Conservation (phyloP, 1,140 invertebrate species). For the Ptiloglossa arizonensis region DNA sequence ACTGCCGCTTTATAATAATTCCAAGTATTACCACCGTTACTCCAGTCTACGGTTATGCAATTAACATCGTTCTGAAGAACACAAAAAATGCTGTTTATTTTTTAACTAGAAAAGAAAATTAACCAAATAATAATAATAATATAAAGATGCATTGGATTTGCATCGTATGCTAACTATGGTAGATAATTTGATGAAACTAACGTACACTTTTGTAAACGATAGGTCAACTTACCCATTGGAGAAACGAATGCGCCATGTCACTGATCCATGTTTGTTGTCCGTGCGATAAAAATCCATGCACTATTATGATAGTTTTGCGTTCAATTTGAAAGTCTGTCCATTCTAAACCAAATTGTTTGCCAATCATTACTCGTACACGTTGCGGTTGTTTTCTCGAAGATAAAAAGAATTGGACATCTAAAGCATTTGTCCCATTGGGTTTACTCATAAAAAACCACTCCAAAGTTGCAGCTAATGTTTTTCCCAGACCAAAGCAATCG, state of each 20-base stretch:
- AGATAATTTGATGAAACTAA: not conserved
- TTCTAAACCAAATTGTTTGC: conserved; percentile 83
- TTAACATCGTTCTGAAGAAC: conserved; percentile 81
- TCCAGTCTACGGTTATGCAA: conserved; percentile 84
- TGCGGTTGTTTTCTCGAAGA: conserved; percentile 66
- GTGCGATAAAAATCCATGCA: conserved; percentile 84
- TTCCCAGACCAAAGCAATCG: conserved; percentile 75
- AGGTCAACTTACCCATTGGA: conserved; percentile 78
- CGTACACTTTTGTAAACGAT: not conserved
- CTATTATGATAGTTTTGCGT: conserved; percentile 81
- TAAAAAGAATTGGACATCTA: conserved; percentile 74
- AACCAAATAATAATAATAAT: too few relatives aligned
- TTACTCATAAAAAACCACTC: conserved; percentile 66
- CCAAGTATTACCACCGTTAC: conserved; percentile 83
- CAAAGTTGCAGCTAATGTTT: conserved; percentile 53
- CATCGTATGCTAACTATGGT: too few relatives aligned
- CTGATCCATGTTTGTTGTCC: conserved; percentile 82
- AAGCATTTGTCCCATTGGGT: conserved; percentile 52
- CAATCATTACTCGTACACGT: conserved; percentile 70
- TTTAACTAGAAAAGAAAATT: not conserved
- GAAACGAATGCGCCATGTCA: conserved; percentile 81
- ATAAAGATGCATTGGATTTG: too few relatives aligned
- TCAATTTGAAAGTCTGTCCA: conserved; percentile 82
- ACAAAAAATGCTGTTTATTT: not conserved
- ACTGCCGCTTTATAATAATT: conserved; percentile 84